A percentile compares a stretch with the other conserved stretches of the same genome.
Conservation (phyloP, 1,140 invertebrate genomes). For the Laupala kohalensis region DNA sequence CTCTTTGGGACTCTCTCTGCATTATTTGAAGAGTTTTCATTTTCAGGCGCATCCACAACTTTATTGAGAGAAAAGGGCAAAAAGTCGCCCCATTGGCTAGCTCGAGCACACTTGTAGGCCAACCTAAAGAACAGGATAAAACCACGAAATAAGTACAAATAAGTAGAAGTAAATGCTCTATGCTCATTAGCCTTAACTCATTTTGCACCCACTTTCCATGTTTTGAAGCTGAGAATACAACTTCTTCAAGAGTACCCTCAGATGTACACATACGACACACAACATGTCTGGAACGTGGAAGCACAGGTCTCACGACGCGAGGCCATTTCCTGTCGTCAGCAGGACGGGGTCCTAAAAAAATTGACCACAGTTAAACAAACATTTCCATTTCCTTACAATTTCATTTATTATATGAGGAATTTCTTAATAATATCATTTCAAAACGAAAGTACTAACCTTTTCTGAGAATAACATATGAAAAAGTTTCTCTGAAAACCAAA, state of each 20-base stretch:
- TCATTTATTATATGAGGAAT: neutral
- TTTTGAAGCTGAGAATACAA: conserved; percentile 59
- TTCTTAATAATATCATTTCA: no score
- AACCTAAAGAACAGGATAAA: conserved; percentile 28
- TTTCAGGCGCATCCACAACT: neutral
- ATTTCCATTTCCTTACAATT: neutral
- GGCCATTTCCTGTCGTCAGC: conserved; percentile 51
- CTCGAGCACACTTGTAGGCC: conserved; percentile 52
- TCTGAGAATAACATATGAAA: conserved; percentile 63
- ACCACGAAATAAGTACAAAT: conserved; percentile 15
- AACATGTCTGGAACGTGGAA: conserved; percentile 50
- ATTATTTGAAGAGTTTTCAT: no score
- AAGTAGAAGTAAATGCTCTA: neutral
- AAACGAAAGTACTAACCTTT: conserved; percentile 49
- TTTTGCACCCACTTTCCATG: conserved; percentile 48
- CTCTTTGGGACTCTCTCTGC: no score
- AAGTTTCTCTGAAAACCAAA: conserved; percentile 37
- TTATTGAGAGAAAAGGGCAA: conserved; percentile 39
- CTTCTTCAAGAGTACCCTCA: conserved; percentile 57
- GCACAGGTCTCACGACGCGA: conserved; percentile 51
- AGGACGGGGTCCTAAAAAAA: conserved; percentile 20
- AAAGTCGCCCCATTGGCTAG: conserved; percentile 57
- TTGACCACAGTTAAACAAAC: neutral
- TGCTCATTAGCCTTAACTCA: neutral
- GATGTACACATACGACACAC: conserved; percentile 66